Conservation (phyloP, 2,113 vertebrate genomes). For the Brienomyrus brachyistius region DNA sequence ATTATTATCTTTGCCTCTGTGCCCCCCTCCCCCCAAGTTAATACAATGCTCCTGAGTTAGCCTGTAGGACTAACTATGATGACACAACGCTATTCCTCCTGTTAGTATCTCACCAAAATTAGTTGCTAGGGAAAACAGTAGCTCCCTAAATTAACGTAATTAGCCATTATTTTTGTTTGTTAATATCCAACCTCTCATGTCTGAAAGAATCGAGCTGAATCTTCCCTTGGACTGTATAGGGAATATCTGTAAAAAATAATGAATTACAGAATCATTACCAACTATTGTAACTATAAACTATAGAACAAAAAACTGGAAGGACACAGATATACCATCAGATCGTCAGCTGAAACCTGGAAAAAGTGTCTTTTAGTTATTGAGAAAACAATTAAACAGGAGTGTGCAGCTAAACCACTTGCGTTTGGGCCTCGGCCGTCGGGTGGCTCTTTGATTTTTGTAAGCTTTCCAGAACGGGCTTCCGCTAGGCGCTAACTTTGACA, state of each 20-base stretch:
- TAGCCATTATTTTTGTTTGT: neutral
- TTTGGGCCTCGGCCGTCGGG: neutral
- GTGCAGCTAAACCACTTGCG: neutral
- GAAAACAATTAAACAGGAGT: neutral
- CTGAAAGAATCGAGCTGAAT: neutral
- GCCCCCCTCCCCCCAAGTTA: neutral
- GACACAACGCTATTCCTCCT: neutral
- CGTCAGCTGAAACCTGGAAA: neutral
- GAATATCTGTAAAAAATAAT: neutral
- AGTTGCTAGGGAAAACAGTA: too few species aligned
- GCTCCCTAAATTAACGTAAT: neutral
- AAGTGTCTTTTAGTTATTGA: neutral
- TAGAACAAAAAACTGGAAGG: neutral
- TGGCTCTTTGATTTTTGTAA: neutral
- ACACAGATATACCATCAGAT: neutral
- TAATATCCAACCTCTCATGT: neutral
- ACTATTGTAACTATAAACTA: neutral
- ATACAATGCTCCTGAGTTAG: neutral
- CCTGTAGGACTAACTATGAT: neutral
- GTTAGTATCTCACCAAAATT: neutral
- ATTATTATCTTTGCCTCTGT: too few species aligned
- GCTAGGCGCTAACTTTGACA: neutral
- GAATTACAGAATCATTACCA: neutral
- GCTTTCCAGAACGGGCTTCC: neutral
- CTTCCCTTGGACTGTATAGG: neutral